phyloP scores from a whole-genome alignment of 2,113 vertebrate genomes.

The Dicaeum eximium region DNA sequence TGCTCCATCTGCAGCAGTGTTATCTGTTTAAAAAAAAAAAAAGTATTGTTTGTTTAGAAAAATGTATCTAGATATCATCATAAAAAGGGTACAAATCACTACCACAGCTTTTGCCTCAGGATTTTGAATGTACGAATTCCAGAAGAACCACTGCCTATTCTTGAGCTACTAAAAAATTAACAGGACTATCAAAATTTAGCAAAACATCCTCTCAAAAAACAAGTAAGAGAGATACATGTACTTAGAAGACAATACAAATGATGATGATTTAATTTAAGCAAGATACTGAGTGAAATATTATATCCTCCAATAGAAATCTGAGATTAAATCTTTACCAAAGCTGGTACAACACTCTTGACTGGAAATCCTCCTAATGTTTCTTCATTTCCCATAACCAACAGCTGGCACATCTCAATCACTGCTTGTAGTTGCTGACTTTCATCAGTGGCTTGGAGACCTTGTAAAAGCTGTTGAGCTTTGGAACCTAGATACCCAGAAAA shows the following conservation, averaged over 20 bases:
- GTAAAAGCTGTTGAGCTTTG: slow-evolving; percentile 96
- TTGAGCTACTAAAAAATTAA: neutral
- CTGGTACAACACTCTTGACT: slow-evolving; percentile 96
- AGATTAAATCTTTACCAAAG: slow-evolving; percentile 81
- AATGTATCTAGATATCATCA: neutral
- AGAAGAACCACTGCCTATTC: neutral
- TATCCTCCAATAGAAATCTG: neutral
- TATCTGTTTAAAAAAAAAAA: slow-evolving; percentile 80
- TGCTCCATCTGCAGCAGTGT: slow-evolving; percentile 98
- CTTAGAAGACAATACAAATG: neutral
- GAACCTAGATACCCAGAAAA: slow-evolving; percentile 79
- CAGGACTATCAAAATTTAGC: neutral
- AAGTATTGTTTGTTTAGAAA: neutral
- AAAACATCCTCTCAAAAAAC: neutral
- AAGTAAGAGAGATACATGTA: neutral
- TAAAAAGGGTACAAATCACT: neutral
- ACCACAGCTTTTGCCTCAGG: neutral
- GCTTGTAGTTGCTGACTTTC: slow-evolving; percentile 98
- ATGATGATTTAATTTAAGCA: neutral
- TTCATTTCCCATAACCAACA: slow-evolving; percentile 98
- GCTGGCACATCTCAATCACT: slow-evolving; percentile 98
- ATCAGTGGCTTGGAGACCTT: slow-evolving; percentile 96
- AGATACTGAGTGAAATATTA: neutral
- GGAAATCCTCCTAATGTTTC: slow-evolving; percentile 98
- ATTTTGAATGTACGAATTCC: neutral